Conservation (phyloP, 2,888 invertebrate genomes). For the Stenchaetothrips biformis region DNA sequence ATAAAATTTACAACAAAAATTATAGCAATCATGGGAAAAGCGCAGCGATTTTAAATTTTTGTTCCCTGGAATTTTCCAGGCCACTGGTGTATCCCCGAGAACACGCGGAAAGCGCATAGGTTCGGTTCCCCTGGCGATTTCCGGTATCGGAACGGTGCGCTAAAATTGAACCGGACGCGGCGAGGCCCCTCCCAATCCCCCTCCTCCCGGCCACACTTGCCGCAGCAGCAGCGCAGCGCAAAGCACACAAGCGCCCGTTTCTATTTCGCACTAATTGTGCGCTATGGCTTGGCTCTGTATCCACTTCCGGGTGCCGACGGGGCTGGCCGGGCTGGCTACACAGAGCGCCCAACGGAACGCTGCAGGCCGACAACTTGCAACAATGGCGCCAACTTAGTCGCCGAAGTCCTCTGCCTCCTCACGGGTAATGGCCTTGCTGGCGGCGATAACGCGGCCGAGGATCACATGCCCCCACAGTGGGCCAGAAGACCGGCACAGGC, state of each 20-base stretch:
- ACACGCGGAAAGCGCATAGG: background rate
- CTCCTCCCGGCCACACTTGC: too few species aligned
- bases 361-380: background rate
- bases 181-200: background rate
- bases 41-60: too few species aligned
- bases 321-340: background rate
- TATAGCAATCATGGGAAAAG: too few species aligned
- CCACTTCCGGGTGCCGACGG: background rate
- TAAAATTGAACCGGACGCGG: too few species aligned
- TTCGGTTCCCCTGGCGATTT: background rate
- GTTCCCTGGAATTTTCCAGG: too few species aligned
- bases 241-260: background rate
- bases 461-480: too few species aligned
- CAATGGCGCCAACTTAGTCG: conserved; percentile 20
- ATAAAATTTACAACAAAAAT: too few species aligned
- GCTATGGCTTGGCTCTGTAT: background rate
- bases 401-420: background rate
- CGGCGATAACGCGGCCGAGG: background rate
- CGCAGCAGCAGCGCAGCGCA: too few species aligned
- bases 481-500: too few species aligned
- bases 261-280: conserved; percentile 6
- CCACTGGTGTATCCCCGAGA: background rate
- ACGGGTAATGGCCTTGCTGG: background rate
- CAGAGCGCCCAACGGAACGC: too few species aligned
- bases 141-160: too few species aligned